phyloP scores from a whole-genome alignment of 1,140 invertebrate genomes.

The Dinoponera quadriceps region DNA sequence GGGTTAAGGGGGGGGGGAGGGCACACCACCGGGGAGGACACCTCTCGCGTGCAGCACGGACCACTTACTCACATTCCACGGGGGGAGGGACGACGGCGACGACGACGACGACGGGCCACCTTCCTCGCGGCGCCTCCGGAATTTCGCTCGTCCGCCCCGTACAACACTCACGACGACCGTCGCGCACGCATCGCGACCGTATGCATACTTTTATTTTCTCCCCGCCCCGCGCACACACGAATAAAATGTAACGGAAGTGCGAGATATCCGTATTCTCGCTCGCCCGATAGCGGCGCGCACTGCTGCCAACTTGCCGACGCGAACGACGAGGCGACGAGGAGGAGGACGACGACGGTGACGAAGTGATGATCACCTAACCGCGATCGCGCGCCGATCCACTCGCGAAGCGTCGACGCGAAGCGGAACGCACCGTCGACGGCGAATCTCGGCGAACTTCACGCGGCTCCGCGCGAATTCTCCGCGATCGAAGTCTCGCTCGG shows the following conservation, averaged over 20 bases:
- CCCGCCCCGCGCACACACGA: slow-evolving; percentile 40
- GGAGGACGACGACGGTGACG: neutral
- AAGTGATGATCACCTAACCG: too few species aligned
- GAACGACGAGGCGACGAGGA: neutral
- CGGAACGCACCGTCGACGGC: neutral
- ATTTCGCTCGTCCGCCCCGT: slow-evolving; percentile 48
- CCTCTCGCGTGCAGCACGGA: slow-evolving; percentile 15
- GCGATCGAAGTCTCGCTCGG: neutral
- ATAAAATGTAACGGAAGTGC: slow-evolving; percentile 73
- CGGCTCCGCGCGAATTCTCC: neutral
- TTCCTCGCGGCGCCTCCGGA: slow-evolving; percentile 44
- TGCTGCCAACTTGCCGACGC: slow-evolving; percentile 51
- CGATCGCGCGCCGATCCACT: neutral
- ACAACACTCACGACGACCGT: slow-evolving; percentile 23
- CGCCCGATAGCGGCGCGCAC: slow-evolving; percentile 61
- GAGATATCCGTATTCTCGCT: slow-evolving; percentile 57
- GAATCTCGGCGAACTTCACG: neutral
- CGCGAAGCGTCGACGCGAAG: neutral
- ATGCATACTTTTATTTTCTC: slow-evolving; percentile 42
- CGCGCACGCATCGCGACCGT: slow-evolving; percentile 44
- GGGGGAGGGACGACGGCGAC: neutral
- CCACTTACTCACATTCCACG: slow-evolving; percentile 72
- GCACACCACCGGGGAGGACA: neutral
- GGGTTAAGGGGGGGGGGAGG: too few species aligned
- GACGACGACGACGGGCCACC: slow-evolving; percentile 2